phyloP scores from a whole-genome alignment of 2,797 vertebrate genomes.

The Cryptoblepharus egeriae region DNA sequence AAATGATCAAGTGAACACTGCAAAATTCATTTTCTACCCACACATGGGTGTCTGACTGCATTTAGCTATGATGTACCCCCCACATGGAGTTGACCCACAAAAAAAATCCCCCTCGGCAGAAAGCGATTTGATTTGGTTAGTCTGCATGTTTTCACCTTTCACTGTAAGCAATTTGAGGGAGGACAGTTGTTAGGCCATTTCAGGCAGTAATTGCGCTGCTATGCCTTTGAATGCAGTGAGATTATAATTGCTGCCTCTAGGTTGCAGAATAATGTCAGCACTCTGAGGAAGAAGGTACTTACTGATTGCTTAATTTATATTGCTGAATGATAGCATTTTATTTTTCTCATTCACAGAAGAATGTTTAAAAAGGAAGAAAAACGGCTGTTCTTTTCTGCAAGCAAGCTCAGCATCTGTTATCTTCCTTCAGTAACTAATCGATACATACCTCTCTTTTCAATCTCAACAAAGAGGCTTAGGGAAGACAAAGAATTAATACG shows the following conservation, averaged over 20 bases:
- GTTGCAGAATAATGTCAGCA: conserved; percentile 54
- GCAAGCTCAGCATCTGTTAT: conserved; percentile 38
- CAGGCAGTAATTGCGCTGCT: conserved; percentile 63
- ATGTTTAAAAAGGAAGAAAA: conserved; percentile 25
- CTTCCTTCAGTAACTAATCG: conserved; percentile 50
- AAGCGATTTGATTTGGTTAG: conserved; percentile 16
- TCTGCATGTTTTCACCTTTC: conserved; percentile 44
- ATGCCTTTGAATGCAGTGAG: conserved; percentile 43
- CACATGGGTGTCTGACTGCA: neutral
- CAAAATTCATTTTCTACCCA: conserved; percentile 18
- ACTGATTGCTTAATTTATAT: conserved; percentile 65
- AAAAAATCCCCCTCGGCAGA: conserved; percentile 37
- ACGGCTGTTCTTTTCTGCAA: conserved; percentile 30
- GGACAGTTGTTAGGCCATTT: conserved; percentile 58
- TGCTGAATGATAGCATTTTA: conserved; percentile 51
- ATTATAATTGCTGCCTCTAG: conserved; percentile 56
- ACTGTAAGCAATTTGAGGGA: conserved; percentile 32
- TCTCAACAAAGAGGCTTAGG: conserved; percentile 29
- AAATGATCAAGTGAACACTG: conserved; percentile 23
- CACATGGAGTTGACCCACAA: neutral
- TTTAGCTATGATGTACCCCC: neutral
- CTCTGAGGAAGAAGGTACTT: conserved; percentile 58
- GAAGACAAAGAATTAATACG: conserved; percentile 12
- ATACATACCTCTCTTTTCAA: conserved; percentile 30
- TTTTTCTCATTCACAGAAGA: conserved; percentile 29